These are phyloP conservation scores for Plectropomus leopardus DNA, from an alignment of 2,113 vertebrate genomes.

Conservation along the genomic window DNA sequence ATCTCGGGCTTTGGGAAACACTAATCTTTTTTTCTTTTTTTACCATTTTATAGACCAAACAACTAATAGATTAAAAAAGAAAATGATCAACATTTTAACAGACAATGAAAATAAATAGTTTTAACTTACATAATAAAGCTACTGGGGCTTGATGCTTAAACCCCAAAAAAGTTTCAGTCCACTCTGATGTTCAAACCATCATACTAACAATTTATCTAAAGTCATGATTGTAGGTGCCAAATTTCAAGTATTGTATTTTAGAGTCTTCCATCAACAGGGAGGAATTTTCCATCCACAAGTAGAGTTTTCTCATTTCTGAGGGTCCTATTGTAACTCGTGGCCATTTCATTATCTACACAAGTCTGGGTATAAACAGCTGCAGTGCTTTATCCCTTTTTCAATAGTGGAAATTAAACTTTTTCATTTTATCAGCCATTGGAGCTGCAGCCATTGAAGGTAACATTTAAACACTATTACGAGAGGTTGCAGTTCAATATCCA, in stretches of 20 bases:
- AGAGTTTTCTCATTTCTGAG: conserved; percentile 5
- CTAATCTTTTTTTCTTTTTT: no score
- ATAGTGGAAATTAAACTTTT: neutral
- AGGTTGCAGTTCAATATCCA: conserved; percentile 17
- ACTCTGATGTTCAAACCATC: no score
- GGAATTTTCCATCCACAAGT: neutral
- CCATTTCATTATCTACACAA: neutral
- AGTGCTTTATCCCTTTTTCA: neutral
- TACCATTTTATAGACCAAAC: no score
- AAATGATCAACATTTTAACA: no score
- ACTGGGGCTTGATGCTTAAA: no score
- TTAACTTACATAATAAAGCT: no score
- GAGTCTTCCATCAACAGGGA: neutral
- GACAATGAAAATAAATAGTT: no score
- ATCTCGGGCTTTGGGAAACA: no score
- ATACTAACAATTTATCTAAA: no score
- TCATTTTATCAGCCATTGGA: neutral
- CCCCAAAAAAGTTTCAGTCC: no score
- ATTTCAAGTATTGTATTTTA: neutral
- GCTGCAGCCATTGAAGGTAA: conserved; percentile 11
- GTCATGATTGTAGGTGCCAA: neutral
- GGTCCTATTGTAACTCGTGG: neutral
- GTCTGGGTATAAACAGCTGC: conserved; percentile 1
- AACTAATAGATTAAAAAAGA: no score
- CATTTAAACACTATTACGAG: conserved; percentile 45